Evolutionary conservation across 2,113 vertebrate species (phyloP).

Genomic region (Odocoileus hemionus): DNA sequence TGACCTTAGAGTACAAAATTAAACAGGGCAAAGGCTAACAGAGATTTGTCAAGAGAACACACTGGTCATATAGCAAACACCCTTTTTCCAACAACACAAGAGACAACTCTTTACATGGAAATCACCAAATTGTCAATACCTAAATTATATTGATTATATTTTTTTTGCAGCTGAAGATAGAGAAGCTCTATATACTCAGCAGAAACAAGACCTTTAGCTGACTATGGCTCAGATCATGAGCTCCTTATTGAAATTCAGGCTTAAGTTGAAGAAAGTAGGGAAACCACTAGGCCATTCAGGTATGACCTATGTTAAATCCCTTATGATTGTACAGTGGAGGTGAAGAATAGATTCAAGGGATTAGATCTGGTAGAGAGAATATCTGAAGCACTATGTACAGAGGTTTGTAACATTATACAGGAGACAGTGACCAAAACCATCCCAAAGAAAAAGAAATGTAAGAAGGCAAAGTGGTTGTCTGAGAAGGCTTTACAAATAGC

Average conservation of each 20-base stretch:
- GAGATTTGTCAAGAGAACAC: background rate
- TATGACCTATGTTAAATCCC: background rate
- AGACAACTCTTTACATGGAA: background rate
- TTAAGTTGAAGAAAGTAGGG: background rate
- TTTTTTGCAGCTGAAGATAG: background rate
- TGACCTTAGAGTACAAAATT: background rate
- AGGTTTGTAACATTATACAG: background rate
- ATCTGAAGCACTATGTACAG: background rate
- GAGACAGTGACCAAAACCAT: background rate
- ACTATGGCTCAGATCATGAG: background rate
- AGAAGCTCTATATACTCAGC: background rate
- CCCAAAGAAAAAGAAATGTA: background rate
- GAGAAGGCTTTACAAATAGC: background rate
- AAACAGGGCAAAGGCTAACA: background rate
- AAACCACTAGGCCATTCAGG: background rate
- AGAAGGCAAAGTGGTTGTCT: background rate
- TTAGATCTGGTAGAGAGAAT: background rate
- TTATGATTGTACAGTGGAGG: background rate
- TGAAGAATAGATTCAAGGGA: background rate
- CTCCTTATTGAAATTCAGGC: background rate
- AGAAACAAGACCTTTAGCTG: background rate
- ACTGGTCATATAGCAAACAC: background rate
- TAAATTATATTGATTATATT: background rate
- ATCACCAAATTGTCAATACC: background rate
- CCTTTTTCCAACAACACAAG: background rate